A percentile compares a stretch with the other conserved stretches of the same genome.
Conservation (phyloP, 2,888 invertebrate species). For the Lacanobia wlatinum region DNA sequence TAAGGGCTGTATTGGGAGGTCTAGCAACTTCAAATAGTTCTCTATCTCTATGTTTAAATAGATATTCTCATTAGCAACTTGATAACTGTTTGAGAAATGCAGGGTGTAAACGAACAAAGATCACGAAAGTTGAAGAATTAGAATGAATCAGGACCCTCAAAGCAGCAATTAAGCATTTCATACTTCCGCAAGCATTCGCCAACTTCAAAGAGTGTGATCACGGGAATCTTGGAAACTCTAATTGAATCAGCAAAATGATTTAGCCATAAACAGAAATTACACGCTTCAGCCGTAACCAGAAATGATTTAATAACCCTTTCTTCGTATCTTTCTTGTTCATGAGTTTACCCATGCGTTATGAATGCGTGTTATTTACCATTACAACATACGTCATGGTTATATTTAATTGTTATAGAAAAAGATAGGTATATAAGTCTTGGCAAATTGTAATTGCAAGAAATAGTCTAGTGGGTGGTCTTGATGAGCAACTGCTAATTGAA, state of each 20-base stretch:
- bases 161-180: neutral
- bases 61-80: neutral
- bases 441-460: conserved; percentile 5
- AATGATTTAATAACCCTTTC: conserved; percentile 25
- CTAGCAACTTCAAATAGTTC: neutral
- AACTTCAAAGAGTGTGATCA: conserved; percentile 9
- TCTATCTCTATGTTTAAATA: neutral
- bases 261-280: conserved; percentile 35
- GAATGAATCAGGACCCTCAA: neutral
- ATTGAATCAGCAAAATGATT: conserved; percentile 29
- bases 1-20: neutral
- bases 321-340: neutral
- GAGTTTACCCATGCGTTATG: neutral
- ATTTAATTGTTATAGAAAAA: conserved; percentile 12
- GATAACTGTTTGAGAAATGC: neutral
- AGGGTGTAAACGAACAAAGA: neutral
- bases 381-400: neutral
- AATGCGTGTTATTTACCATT: conserved; percentile 10
- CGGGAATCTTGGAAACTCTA: conserved; percentile 6
- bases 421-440: neutral
- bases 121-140: neutral
- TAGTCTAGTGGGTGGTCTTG: conserved; percentile 27
- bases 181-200: neutral
- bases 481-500: conserved; percentile 7
- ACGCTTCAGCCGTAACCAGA: conserved; percentile 7